These are phyloP conservation scores for Gastrophryne carolinensis DNA, from an alignment of 2,797 vertebrate species.

Conservation along the genomic window DNA sequence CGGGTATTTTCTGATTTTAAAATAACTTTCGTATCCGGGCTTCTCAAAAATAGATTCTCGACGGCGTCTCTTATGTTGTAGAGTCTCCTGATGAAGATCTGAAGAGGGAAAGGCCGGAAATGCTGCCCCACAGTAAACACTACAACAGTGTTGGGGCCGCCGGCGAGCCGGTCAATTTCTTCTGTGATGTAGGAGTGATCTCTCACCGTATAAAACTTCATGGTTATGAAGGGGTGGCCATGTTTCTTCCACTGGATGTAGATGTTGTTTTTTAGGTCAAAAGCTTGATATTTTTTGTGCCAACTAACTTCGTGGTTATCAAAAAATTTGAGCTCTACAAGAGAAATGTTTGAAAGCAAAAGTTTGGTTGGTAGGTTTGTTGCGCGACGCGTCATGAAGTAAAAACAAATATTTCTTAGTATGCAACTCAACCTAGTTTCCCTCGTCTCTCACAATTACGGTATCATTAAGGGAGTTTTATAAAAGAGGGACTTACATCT, in stretches of 20 bases:
- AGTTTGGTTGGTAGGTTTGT: no score
- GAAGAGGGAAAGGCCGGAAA: conserved; percentile 59
- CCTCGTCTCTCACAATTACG: no score
- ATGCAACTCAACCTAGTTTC: no score
- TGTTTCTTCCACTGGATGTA: conserved; percentile 59
- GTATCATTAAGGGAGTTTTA: no score
- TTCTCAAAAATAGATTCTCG: conserved; percentile 55
- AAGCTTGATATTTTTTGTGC: conserved; percentile 10
- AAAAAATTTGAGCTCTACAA: conserved; percentile 51
- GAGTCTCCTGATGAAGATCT: conserved; percentile 55
- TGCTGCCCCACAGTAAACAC: conserved; percentile 60
- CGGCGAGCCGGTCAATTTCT: conserved; percentile 50
- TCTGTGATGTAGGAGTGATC: conserved; percentile 44
- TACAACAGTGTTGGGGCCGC: conserved; percentile 44
- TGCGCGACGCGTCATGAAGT: no score
- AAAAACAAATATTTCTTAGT: no score
- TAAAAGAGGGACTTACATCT: no score
- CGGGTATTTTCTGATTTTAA: conserved; percentile 59
- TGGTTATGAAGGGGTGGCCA: conserved; percentile 52
- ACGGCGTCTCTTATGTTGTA: conserved; percentile 53
- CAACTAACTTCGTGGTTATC: conserved; percentile 48
- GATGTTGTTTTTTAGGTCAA: conserved; percentile 52
- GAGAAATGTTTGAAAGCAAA: not conserved
- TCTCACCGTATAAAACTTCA: conserved; percentile 45
- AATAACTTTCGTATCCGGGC: conserved; percentile 55